phyloP scores from a whole-genome alignment of 2,113 vertebrate genomes.

The Nesogale talazaci region DNA sequence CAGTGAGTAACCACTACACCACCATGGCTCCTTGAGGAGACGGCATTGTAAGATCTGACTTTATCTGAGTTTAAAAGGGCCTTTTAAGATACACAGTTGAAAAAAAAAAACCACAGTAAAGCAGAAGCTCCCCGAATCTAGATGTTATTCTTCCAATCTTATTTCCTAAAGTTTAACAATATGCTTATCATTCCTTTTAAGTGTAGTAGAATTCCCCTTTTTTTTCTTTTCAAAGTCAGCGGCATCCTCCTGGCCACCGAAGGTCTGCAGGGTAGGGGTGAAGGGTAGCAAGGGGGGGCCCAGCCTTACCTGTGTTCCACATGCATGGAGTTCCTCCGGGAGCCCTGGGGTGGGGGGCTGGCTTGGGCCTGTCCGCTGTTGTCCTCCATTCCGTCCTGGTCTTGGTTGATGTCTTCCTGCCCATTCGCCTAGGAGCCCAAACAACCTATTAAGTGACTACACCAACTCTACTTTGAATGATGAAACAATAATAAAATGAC shows the following conservation, averaged over 20 bases:
- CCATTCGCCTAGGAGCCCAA: slow-evolving; percentile 82
- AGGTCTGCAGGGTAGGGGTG: background rate
- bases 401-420: slow-evolving; percentile 91
- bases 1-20: too few species aligned
- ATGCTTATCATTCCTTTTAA: background rate
- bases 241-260: background rate
- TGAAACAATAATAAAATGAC: background rate
- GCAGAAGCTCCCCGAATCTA: fast-evolving
- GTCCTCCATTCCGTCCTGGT: slow-evolving; percentile 92
- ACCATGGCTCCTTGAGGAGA: too few species aligned
- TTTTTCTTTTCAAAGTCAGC: background rate
- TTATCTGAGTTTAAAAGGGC: background rate
- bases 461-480: background rate
- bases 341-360: background rate
- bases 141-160: too few species aligned
- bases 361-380: slow-evolving; percentile 74
- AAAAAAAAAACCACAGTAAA: background rate
- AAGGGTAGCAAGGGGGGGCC: background rate
- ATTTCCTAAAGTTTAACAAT: background rate
- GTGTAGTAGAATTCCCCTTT: background rate
- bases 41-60: background rate
- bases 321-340: slow-evolving; percentile 87
- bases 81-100: fast-evolving
- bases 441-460: background rate
- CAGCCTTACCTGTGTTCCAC: slow-evolving; percentile 94